A percentile compares a stretch with the other conserved stretches of the same genome.
Evolutionary conservation across 2,888 invertebrate genomes (phyloP).

Genomic region (Matsumyia berberina): DNA sequence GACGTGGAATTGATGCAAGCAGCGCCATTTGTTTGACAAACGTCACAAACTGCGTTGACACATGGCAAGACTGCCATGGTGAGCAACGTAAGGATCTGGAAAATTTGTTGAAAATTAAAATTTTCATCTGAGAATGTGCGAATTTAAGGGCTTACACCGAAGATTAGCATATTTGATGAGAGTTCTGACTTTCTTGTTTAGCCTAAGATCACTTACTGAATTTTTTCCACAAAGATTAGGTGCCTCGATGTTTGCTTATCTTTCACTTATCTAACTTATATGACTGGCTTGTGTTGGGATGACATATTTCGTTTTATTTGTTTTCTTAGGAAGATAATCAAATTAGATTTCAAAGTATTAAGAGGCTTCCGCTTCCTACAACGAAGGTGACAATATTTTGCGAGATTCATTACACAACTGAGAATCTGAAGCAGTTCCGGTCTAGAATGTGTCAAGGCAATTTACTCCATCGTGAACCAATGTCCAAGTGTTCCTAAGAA

Average conservation of each 20-base stretch:
- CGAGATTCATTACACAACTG: not conserved
- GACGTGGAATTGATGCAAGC: conserved; percentile 82
- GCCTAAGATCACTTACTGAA: conserved; percentile 25
- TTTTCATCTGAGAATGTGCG: not conserved
- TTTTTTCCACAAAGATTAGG: not conserved
- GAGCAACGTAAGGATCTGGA: conserved; percentile 18
- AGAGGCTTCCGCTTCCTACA: not conserved
- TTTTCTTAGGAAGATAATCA: not conserved
- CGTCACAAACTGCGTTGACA: conserved; percentile 79
- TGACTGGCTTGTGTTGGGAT: not conserved
- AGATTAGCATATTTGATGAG: conserved; percentile 27
- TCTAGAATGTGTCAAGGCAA: too few species aligned
- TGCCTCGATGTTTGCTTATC: not conserved
- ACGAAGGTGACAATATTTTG: not conserved
- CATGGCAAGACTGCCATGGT: not conserved
- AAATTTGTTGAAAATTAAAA: not conserved
- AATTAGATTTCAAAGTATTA: not conserved
- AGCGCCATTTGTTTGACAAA: conserved; percentile 80
- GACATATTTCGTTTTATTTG: not conserved
- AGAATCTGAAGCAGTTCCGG: too few species aligned
- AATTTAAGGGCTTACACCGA: conserved; percentile 8
- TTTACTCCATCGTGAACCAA: too few species aligned
- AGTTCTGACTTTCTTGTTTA: conserved; percentile 5
- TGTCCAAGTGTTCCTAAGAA: too few species aligned
- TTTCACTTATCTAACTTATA: conserved; percentile 3